A percentile compares a stretch with the other conserved stretches of the same genome.
Evolutionary conservation across 2,113 vertebrate species (phyloP).

Genomic region (Parotia lawesii): DNA sequence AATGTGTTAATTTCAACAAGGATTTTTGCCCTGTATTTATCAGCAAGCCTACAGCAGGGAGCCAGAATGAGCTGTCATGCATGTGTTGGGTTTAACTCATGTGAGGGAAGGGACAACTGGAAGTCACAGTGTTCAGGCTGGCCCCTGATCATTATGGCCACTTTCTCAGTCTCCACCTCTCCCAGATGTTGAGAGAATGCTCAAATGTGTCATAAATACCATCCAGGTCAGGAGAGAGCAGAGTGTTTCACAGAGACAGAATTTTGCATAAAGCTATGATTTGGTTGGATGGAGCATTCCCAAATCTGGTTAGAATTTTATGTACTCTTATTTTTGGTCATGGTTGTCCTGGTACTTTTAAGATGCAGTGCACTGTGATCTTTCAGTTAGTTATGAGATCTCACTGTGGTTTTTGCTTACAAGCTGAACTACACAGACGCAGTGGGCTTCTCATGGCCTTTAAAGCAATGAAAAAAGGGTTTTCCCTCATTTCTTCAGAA

Average conservation of each 20-base stretch:
- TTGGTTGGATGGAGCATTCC: neutral
- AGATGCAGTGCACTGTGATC: neutral
- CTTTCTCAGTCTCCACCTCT: neutral
- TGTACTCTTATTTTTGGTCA: neutral
- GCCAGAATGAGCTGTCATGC: neutral
- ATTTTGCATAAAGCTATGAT: neutral
- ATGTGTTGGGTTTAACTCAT: rapidly evolving
- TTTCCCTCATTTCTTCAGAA: neutral
- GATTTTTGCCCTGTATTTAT: neutral
- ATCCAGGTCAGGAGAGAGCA: neutral
- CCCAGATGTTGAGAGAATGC: neutral
- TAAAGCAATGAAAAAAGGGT: neutral
- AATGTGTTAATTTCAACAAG: neutral
- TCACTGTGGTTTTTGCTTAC: neutral
- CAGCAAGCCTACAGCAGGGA: neutral
- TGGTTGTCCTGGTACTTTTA: neutral
- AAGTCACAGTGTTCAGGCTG: neutral
- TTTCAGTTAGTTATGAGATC: neutral
- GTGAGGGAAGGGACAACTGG: neutral
- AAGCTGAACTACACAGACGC: neutral
- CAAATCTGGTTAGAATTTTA: neutral
- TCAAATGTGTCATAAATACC: neutral
- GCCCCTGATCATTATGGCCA: neutral
- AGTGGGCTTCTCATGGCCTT: neutral
- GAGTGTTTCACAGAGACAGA: neutral